phyloP scores from a whole-genome alignment of 2,797 vertebrate species.

The Coregonus ussuriensis region DNA sequence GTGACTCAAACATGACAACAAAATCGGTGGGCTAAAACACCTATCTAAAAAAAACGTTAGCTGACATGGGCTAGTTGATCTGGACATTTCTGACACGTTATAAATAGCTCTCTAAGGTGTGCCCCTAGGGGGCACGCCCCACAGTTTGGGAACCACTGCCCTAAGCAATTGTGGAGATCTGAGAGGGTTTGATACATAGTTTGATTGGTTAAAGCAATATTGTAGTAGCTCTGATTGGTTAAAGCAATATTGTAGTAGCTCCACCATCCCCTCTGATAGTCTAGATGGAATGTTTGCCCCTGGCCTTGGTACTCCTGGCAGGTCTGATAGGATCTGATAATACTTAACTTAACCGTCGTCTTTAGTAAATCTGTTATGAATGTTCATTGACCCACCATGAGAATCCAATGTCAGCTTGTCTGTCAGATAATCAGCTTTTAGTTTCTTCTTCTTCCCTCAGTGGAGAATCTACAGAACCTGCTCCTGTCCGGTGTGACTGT shows the following conservation, averaged over 20 bases:
- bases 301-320: not conserved
- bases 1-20: too few relatives aligned
- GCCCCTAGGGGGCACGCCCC: too few relatives aligned
- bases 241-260: not conserved
- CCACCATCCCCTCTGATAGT: not conserved
- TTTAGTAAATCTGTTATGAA: not conserved
- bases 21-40: too few relatives aligned
- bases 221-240: not conserved
- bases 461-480: slow-evolving; percentile 82
- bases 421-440: not conserved
- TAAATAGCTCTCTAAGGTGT: too few relatives aligned
- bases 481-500: slow-evolving; percentile 63
- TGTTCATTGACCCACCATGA: too few relatives aligned
- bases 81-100: too few relatives aligned
- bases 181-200: not conserved
- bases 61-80: too few relatives aligned
- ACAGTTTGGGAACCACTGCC: too few relatives aligned
- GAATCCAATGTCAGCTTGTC: not conserved
- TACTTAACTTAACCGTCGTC: too few relatives aligned
- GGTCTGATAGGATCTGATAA: not conserved
- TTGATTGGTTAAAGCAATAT: not conserved
- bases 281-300: too few relatives aligned
- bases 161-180: not conserved
- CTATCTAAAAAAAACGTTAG: too few relatives aligned
- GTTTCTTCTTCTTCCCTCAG: slow-evolving; percentile 62